Conservation (phyloP, 2,113 vertebrate genomes). For the Cavia aperea region DNA sequence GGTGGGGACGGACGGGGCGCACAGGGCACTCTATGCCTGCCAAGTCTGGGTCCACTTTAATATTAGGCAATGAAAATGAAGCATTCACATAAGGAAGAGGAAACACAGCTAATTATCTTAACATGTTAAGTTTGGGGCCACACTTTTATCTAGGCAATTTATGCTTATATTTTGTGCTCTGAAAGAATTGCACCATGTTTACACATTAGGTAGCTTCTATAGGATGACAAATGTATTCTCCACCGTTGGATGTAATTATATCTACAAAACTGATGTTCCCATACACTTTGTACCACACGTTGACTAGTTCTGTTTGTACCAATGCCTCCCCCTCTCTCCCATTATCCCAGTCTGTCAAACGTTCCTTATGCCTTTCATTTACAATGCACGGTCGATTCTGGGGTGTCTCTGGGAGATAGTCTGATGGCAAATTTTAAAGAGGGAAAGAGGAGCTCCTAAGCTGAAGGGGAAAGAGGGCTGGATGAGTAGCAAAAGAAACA, state of each 20-base stretch:
- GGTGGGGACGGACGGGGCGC: no score
- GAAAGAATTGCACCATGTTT: slow-evolving; percentile 42
- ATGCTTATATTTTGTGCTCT: slow-evolving; percentile 5
- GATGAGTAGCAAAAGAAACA: neutral
- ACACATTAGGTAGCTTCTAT: slow-evolving; percentile 35
- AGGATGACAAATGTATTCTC: slow-evolving; percentile 55
- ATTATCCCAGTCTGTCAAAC: slow-evolving; percentile 44
- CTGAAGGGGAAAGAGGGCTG: neutral
- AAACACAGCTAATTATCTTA: neutral
- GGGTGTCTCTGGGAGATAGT: neutral
- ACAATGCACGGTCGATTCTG: neutral
- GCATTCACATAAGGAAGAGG: neutral
- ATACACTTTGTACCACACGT: slow-evolving; percentile 32
- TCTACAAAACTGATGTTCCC: slow-evolving; percentile 47
- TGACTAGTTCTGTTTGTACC: slow-evolving; percentile 47
- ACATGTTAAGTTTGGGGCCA: slow-evolving; percentile 31
- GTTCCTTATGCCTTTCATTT: neutral
- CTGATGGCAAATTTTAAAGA: neutral
- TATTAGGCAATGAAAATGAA: neutral
- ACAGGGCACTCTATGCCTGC: neutral
- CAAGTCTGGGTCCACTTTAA: neutral
- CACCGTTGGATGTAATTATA: slow-evolving; percentile 49
- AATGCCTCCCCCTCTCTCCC: neutral
- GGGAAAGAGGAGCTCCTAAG: neutral
- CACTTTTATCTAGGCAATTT: slow-evolving; percentile 38